Percentiles rank a stretch among this genome's conserved stretches.
Conservation (phyloP, 2,113 vertebrate genomes). For the Thryonomys swinderianus region DNA sequence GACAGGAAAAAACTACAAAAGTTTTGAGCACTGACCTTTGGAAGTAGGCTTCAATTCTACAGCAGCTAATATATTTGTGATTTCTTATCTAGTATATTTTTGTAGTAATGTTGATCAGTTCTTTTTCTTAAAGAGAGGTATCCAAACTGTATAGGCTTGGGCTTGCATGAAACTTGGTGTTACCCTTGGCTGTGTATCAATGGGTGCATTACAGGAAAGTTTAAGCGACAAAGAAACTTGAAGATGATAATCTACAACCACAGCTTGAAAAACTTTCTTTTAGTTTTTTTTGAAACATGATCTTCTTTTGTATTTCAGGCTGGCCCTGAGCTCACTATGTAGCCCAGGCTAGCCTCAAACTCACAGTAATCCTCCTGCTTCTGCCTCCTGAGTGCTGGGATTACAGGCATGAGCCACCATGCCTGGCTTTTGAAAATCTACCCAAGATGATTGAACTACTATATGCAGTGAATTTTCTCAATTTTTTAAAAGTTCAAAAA, state of each 20-base stretch:
- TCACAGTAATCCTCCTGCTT: too few relatives aligned
- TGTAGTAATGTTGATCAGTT: neutral
- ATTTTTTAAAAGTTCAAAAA: neutral
- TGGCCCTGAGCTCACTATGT: too few relatives aligned
- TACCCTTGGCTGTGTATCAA: neutral
- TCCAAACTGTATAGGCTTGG: neutral
- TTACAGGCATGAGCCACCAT: too few relatives aligned
- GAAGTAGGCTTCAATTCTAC: neutral
- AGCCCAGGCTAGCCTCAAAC: too few relatives aligned
- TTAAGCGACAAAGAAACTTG: neutral
- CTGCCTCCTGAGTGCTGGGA: too few relatives aligned
- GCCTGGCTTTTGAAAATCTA: neutral
- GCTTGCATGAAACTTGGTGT: neutral
- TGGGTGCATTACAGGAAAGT: neutral
- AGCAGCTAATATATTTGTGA: neutral
- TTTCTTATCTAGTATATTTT: constrained; percentile 23
- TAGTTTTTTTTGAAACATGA: too few relatives aligned
- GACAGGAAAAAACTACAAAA: neutral
- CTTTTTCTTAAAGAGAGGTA: neutral
- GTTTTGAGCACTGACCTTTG: neutral
- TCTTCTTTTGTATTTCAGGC: too few relatives aligned
- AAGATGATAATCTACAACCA: too few relatives aligned
- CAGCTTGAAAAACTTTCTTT: too few relatives aligned
- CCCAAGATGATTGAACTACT: neutral
- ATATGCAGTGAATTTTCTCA: neutral